These are phyloP conservation scores for Venturia canescens DNA, from an alignment of 1,140 invertebrate genomes.

Conservation along the genomic window DNA sequence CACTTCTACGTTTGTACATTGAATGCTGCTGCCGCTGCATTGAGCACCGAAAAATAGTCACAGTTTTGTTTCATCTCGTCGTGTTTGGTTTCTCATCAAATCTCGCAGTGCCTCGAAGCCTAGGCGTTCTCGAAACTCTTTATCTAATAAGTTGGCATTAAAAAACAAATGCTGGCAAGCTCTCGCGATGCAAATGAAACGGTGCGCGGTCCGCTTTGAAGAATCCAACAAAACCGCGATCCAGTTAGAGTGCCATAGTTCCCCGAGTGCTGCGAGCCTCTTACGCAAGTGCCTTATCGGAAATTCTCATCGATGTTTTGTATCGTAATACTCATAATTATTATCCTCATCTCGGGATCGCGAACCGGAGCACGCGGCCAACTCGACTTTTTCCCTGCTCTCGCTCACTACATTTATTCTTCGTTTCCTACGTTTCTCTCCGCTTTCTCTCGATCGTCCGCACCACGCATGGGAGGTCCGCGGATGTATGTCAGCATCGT, in stretches of 20 bases:
- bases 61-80: no score
- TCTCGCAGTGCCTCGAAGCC: no score
- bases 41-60: no score
- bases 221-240: not conserved
- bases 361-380: not conserved
- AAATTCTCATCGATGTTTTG: constrained; percentile 34
- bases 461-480: constrained; percentile 26
- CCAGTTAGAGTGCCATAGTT: not conserved
- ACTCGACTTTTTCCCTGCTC: constrained; percentile 8
- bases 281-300: not conserved
- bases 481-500: constrained; percentile 31
- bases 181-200: not conserved
- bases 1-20: no score
- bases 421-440: constrained; percentile 24
- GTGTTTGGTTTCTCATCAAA: no score
- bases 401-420: not conserved
- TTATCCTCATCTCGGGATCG: constrained; percentile 4
- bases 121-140: not conserved
- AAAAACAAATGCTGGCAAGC: not conserved
- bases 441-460: not conserved
- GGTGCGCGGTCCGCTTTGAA: not conserved
- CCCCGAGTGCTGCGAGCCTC: not conserved
- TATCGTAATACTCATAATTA: constrained; percentile 25
- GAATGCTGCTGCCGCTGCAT: no score
- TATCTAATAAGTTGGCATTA: not conserved